Evolutionary conservation across 2,113 vertebrate species (phyloP).

Genomic region (Amphiprion ocellaris): DNA sequence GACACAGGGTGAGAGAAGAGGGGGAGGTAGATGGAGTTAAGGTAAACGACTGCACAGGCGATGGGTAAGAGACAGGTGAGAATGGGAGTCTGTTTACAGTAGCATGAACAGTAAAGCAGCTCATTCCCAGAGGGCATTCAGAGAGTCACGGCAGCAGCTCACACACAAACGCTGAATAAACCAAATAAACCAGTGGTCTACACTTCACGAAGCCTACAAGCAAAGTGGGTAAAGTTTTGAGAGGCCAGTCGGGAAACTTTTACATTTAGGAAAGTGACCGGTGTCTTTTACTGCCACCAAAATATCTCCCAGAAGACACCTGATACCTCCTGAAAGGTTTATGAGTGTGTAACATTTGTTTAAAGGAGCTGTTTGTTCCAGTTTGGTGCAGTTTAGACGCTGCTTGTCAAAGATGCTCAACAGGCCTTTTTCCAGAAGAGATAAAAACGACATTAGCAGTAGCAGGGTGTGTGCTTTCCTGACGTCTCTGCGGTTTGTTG

Average conservation of each 20-base stretch:
- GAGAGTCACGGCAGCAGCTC: constrained; percentile 57
- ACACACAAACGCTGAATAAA: constrained; percentile 14
- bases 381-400: constrained; percentile 27
- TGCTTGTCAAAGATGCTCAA: constrained; percentile 29
- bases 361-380: constrained; percentile 47
- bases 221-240: constrained; percentile 29
- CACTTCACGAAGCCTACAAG: constrained; percentile 7
- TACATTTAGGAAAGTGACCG: constrained; percentile 2
- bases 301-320: background rate
- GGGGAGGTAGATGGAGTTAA: constrained; percentile 38
- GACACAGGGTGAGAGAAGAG: background rate
- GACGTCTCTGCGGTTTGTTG: too few relatives aligned
- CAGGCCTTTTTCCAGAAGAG: too few relatives aligned
- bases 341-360: constrained; percentile 26
- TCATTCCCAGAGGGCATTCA: constrained; percentile 45
- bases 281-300: background rate
- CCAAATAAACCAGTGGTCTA: background rate
- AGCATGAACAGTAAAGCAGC: constrained; percentile 49
- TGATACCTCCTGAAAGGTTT: background rate
- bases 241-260: constrained; percentile 9
- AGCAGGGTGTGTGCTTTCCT: background rate
- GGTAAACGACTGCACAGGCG: constrained; percentile 47
- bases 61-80: constrained; percentile 43
- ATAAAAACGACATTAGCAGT: constrained; percentile 4
- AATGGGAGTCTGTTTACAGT: constrained; percentile 59